Percentiles rank a stretch among this genome's conserved stretches.
These are phyloP conservation scores for Mythimna loreyi DNA, from an alignment of 2,888 invertebrate genomes.

Conservation along the genomic window DNA sequence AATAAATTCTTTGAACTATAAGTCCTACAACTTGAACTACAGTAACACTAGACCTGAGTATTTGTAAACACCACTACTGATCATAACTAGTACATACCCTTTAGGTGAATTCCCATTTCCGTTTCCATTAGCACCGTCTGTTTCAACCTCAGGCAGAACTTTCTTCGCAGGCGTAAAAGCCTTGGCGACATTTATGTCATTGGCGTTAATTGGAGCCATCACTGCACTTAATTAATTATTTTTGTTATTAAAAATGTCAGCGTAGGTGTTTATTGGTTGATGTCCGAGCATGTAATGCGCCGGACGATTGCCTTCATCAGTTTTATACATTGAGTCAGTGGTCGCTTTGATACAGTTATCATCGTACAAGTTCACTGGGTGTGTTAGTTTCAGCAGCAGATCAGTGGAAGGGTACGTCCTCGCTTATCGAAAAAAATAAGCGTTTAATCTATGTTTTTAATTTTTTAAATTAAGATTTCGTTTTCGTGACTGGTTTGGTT, in stretches of 20 bases:
- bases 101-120: conserved; percentile 65
- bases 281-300: conserved; percentile 83
- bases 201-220: conserved; percentile 87
- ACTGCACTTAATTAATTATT: conserved; percentile 72
- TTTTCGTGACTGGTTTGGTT: conserved; percentile 4
- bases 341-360: conserved; percentile 65
- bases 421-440: conserved; percentile 7
- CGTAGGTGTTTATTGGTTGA: conserved; percentile 75
- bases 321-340: conserved; percentile 79
- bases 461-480: conserved; percentile 8
- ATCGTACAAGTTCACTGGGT: conserved; percentile 61
- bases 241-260: conserved; percentile 58
- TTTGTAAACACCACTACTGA: conserved; percentile 31
- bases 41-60: neutral
- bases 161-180: conserved; percentile 78
- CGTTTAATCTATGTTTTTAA: conserved; percentile 26
- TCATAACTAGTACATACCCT: conserved; percentile 68
- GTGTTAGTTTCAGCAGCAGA: conserved; percentile 46
- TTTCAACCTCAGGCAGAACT: conserved; percentile 83
- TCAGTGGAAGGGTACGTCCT: conserved; percentile 40
- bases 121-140: conserved; percentile 79
- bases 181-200: conserved; percentile 78
- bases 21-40: conserved; percentile 18
- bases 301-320: conserved; percentile 69
- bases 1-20: neutral